Evolutionary conservation across 2,113 vertebrate genomes (phyloP), one percentile per base, ranked within the genome.

Genomic region (Camelus bactrianus): DNA sequence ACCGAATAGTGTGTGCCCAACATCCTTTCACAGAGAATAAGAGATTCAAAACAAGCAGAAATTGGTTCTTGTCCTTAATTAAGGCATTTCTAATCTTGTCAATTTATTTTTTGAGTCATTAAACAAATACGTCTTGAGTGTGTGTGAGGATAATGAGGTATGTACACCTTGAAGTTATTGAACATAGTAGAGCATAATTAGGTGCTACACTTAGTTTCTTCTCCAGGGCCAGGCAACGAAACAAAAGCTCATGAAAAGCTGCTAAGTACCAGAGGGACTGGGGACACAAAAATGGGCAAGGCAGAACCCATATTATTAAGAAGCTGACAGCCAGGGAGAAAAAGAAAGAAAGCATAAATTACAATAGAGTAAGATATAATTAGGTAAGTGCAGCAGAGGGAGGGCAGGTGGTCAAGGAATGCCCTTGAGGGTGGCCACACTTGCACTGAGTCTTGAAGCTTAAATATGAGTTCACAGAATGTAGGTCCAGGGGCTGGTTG

Each of bases 21-120:
- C 19, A 79, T 58, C 13, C 6, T 86, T 67, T 94, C 82, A 58
- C 17, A 69, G 76, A 77, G 13, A 26, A 32, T 20, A 67, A 92
- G 83, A 81, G 60, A 79, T 72, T 67, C 65, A 38, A n/a, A 92
- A 80, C 67, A 92, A 87, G 52, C 52, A 52, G 48, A 93, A 95
- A 84, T 67, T 72, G 22, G 35, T 79, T 50, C 72, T 84, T 84
- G 11, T 72, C 48, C 48, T 92, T 87, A 89, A 96, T 76, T 75
- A 84, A 24, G 32, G 20, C 38, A 60, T 92, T 72, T 64, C 69
- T 58, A 83, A 65, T 80, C 10, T 77, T 77, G 54, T 60, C 85
- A 80, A 16, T 83, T 80, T 77, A 56, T 56, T 94, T 32, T 69
- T 64, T 91, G 75, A 75, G 24, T 93, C 46, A 50, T 85, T 90